These are phyloP conservation scores for Sipha maydis DNA, from an alignment of 2,888 invertebrate species.

Conservation along the genomic window DNA sequence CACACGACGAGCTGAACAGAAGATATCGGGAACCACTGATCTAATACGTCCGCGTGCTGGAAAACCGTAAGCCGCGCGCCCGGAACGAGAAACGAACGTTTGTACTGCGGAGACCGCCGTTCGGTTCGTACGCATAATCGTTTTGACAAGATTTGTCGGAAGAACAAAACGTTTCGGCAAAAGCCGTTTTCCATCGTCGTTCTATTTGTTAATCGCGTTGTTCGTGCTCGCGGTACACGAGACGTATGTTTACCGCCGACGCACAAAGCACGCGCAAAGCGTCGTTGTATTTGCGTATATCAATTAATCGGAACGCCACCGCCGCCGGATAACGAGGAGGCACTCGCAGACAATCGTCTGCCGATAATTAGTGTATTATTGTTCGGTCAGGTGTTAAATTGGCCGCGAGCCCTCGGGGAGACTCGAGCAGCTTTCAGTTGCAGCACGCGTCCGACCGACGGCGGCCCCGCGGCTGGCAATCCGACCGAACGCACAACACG, in stretches of 20 bases:
- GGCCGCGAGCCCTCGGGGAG: neutral
- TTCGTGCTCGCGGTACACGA: too few species aligned
- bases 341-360: neutral
- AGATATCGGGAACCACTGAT: too few species aligned
- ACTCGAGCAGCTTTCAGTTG: conserved; percentile 44
- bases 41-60: too few species aligned
- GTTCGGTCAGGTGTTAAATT: conserved; percentile 58
- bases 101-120: too few species aligned
- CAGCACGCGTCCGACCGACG: conserved; percentile 11
- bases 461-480: conserved; percentile 13
- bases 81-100: too few species aligned
- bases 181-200: neutral
- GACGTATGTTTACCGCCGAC: too few species aligned
- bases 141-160: too few species aligned
- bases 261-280: conserved; percentile 3
- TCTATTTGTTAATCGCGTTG: too few species aligned
- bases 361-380: conserved; percentile 40
- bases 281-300: conserved; percentile 8
- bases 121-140: too few species aligned
- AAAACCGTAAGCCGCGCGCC: too few species aligned
- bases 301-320: conserved; percentile 18
- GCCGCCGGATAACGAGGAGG: neutral
- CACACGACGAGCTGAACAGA: too few species aligned
- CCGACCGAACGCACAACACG: conserved; percentile 10
- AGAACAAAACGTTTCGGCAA: conserved; percentile 17